Evolutionary conservation across 2,797 vertebrate species (phyloP).

Genomic region (Acipenser oxyrinchus): DNA sequence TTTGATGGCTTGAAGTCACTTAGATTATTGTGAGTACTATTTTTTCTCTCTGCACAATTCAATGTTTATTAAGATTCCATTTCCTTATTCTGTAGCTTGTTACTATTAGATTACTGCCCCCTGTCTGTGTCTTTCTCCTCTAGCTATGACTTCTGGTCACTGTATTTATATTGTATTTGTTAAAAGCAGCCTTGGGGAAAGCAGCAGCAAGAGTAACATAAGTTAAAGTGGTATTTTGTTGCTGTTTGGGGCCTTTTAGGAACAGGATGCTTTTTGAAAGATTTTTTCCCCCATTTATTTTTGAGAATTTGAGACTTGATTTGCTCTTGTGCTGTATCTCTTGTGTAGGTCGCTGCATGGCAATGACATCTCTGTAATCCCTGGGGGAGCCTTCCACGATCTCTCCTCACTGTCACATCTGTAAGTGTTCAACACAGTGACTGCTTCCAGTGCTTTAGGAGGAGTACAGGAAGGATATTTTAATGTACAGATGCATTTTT

Average conservation of each 20-base stretch:
- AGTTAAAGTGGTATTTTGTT: too few relatives aligned
- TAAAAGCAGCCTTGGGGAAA: too few relatives aligned
- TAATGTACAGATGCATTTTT: constrained; percentile 6
- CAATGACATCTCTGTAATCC: constrained; percentile 91
- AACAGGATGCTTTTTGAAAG: too few relatives aligned
- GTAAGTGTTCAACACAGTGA: constrained; percentile 63
- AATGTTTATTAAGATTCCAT: background rate
- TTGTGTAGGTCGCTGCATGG: constrained; percentile 83
- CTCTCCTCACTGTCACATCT: constrained; percentile 88
- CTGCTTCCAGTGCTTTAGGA: background rate
- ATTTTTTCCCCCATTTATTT: too few relatives aligned
- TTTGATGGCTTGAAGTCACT: constrained; percentile 89
- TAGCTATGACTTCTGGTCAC: too few relatives aligned
- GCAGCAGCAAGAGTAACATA: too few relatives aligned
- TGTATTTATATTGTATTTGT: too few relatives aligned
- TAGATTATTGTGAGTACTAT: constrained; percentile 79
- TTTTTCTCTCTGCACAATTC: background rate
- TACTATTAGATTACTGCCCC: too few relatives aligned
- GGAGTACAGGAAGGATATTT: background rate
- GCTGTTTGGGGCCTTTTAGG: too few relatives aligned
- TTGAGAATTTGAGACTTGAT: too few relatives aligned
- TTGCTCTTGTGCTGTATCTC: too few relatives aligned
- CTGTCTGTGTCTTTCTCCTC: too few relatives aligned
- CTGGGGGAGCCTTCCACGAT: constrained; percentile 91
- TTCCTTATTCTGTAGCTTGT: background rate